Evolutionary conservation across 2,888 invertebrate genomes (phyloP).

Genomic region (Saturnia japonica): DNA sequence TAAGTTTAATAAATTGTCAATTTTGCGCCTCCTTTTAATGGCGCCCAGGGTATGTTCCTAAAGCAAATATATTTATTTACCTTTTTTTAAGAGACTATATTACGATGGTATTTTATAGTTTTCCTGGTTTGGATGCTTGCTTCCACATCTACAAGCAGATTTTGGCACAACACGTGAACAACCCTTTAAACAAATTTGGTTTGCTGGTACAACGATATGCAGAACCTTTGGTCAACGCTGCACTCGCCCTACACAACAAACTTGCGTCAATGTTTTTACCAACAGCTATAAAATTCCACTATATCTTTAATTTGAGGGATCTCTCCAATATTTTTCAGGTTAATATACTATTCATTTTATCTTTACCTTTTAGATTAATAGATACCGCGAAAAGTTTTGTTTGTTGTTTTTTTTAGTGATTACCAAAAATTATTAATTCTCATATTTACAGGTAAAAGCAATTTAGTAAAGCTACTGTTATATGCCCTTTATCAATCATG

Average conservation of each 20-base stretch:
- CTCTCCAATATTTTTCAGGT: constrained; percentile 97
- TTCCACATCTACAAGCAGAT: constrained; percentile 93
- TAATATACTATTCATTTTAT: constrained; percentile 25
- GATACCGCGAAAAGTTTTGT: background rate
- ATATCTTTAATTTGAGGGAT: constrained; percentile 95
- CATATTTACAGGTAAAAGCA: too few species aligned
- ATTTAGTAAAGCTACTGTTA: background rate
- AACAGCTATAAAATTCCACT: constrained; percentile 97
- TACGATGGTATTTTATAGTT: constrained; percentile 77
- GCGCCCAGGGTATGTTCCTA: too few species aligned
- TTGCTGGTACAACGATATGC: constrained; percentile 81
- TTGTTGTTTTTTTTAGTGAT: too few species aligned
- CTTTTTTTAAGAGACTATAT: too few species aligned
- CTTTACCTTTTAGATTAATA: background rate
- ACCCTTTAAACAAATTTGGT: constrained; percentile 85
- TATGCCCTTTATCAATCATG: background rate
- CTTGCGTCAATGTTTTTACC: constrained; percentile 91
- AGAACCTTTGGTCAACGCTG: constrained; percentile 85
- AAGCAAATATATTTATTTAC: too few species aligned
- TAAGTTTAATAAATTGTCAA: too few species aligned
- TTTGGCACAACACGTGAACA: constrained; percentile 87
- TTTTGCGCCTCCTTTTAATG: too few species aligned
- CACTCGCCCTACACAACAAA: constrained; percentile 89
- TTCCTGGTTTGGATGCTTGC: constrained; percentile 91
- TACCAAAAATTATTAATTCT: too few species aligned